A percentile compares a stretch with the other conserved stretches of the same genome.
Conservation (phyloP, 2,113 vertebrate genomes). For the Mobula hypostoma region DNA sequence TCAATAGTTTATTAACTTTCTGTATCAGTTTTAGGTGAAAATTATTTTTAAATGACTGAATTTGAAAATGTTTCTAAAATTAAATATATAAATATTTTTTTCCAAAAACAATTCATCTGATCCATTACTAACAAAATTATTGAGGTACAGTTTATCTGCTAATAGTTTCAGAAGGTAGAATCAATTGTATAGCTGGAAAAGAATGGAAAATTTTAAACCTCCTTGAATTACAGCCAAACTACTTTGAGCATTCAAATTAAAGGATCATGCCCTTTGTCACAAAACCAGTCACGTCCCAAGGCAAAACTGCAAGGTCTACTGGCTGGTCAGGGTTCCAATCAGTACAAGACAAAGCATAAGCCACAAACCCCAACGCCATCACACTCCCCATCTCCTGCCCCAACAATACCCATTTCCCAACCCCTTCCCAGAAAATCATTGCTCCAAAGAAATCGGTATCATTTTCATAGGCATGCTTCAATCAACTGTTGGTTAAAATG, state of each 20-base stretch:
- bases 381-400: too few relatives aligned
- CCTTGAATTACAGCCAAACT: neutral
- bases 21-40: neutral
- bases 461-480: neutral
- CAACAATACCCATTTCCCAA: too few relatives aligned
- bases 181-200: neutral
- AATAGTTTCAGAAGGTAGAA: neutral
- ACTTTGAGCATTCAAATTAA: neutral
- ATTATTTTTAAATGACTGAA: too few relatives aligned
- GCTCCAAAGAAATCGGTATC: neutral
- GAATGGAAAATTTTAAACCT: neutral
- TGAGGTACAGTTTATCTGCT: neutral
- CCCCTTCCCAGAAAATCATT: too few relatives aligned
- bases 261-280: neutral
- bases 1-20: neutral
- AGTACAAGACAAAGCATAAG: too few relatives aligned
- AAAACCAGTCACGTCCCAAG: neutral
- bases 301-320: neutral
- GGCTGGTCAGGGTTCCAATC: neutral
- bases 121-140: neutral
- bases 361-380: too few relatives aligned
- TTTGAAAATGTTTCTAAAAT: neutral
- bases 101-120: neutral
- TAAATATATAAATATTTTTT: neutral
- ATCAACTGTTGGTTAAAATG: neutral